These are phyloP conservation scores for Streblospio benedicti DNA, from an alignment of 1,140 invertebrate genomes.

Conservation along the genomic window DNA sequence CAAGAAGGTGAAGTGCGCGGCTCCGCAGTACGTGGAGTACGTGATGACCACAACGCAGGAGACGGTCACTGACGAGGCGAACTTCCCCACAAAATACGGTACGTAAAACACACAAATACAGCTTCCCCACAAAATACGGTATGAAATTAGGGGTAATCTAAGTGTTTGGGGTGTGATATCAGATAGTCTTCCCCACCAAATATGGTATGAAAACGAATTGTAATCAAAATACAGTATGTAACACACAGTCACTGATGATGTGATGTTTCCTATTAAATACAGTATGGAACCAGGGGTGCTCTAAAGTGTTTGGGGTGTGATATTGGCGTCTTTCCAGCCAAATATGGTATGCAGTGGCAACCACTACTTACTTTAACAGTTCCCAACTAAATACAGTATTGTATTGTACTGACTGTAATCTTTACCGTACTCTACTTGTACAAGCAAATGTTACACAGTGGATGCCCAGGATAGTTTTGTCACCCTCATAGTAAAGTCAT, in stretches of 20 bases:
- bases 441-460: no score
- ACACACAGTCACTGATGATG: background rate
- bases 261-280: background rate
- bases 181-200: background rate
- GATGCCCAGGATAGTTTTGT: no score
- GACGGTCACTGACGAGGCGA: constrained; percentile 88
- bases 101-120: constrained; percentile 36
- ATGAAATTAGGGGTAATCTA: background rate
- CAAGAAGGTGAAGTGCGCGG: constrained; percentile 90
- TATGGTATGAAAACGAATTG: background rate
- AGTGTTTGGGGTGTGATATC: background rate
- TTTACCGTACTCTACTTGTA: no score
- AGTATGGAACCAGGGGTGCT: no score
- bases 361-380: no score
- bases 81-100: constrained; percentile 99
- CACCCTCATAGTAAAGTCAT: no score
- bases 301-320: no score
- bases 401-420: no score
- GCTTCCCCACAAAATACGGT: background rate
- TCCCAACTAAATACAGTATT: no score
- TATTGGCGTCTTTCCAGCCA: no score
- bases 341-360: no score
- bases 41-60: constrained; percentile 97
- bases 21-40: constrained; percentile 96
- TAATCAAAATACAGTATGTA: background rate